A percentile compares a stretch with the other conserved stretches of the same genome.
phyloP scores from a whole-genome alignment of 2,888 invertebrate species.

The Tholera decimalis region DNA sequence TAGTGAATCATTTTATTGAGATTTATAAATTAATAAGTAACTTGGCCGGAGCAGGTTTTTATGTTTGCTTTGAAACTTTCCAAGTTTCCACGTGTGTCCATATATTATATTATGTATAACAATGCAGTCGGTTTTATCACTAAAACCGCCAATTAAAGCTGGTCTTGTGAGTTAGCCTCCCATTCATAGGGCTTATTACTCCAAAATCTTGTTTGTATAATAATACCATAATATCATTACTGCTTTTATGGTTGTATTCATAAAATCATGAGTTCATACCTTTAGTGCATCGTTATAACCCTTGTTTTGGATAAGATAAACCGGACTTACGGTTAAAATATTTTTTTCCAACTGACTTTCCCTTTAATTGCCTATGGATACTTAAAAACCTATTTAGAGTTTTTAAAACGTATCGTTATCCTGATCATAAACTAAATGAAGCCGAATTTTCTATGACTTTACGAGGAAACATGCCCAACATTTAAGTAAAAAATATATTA shows the following conservation, averaged over 20 bases:
- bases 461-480: slow-evolving; percentile 52
- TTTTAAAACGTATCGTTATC: slow-evolving; percentile 75
- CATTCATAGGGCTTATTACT: slow-evolving; percentile 66
- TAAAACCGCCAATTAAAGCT: slow-evolving; percentile 62
- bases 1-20: slow-evolving; percentile 59
- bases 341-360: slow-evolving; percentile 75
- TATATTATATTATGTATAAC: slow-evolving; percentile 53
- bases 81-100: slow-evolving; percentile 41
- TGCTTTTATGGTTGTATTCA: slow-evolving; percentile 74
- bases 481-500: slow-evolving; percentile 60
- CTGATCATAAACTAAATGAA: slow-evolving; percentile 78
- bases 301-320: slow-evolving; percentile 79
- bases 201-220: slow-evolving; percentile 75
- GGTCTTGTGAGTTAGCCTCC: slow-evolving; percentile 50
- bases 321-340: slow-evolving; percentile 74
- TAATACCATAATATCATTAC: slow-evolving; percentile 77
- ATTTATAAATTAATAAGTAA: slow-evolving; percentile 57
- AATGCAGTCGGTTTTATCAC: slow-evolving; percentile 62
- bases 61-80: slow-evolving; percentile 50
- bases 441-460: slow-evolving; percentile 65
- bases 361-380: slow-evolving; percentile 81
- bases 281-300: slow-evolving; percentile 75
- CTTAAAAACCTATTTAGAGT: slow-evolving; percentile 78
- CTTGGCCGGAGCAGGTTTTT: slow-evolving; percentile 51
- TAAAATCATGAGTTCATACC: slow-evolving; percentile 74